phyloP scores from a whole-genome alignment of 1,140 invertebrate genomes.

The Trichonephila clavipes region DNA sequence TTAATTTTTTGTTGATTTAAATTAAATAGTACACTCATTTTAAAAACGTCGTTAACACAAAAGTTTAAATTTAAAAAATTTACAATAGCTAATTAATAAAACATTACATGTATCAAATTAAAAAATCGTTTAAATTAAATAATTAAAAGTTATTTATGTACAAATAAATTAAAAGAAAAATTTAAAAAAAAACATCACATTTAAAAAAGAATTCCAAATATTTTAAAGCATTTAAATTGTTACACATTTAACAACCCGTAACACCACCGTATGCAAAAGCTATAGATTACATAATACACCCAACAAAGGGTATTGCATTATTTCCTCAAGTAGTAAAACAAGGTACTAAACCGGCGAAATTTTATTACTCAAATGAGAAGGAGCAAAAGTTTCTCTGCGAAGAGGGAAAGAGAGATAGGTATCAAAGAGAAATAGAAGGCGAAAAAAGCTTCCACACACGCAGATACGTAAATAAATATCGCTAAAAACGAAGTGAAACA shows the following conservation, averaged over 20 bases:
- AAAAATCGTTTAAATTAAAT: too few relatives aligned
- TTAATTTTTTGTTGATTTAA: too few relatives aligned
- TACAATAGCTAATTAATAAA: too few relatives aligned
- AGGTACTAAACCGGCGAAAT: constrained; percentile 26
- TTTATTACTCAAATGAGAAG: constrained; percentile 58
- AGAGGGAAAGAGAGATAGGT: neutral
- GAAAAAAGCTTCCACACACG: neutral
- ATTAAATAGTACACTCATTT: too few relatives aligned
- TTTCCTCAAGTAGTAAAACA: neutral
- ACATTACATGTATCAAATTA: too few relatives aligned
- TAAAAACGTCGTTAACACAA: too few relatives aligned
- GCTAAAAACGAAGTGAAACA: constrained; percentile 70
- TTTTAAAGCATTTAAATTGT: neutral
- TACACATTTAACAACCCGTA: neutral
- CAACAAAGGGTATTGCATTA: neutral
- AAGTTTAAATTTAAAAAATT: too few relatives aligned
- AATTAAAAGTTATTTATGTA: too few relatives aligned
- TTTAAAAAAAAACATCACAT: too few relatives aligned
- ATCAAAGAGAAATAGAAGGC: neutral
- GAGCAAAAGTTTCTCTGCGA: neutral
- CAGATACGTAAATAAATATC: constrained; percentile 66
- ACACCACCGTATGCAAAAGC: neutral
- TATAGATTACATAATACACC: neutral
- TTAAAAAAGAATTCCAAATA: neutral
- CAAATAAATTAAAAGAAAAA: too few relatives aligned